These are phyloP conservation scores for Cryptoprocta ferox DNA, from an alignment of 2,797 vertebrate species.

Conservation along the genomic window DNA sequence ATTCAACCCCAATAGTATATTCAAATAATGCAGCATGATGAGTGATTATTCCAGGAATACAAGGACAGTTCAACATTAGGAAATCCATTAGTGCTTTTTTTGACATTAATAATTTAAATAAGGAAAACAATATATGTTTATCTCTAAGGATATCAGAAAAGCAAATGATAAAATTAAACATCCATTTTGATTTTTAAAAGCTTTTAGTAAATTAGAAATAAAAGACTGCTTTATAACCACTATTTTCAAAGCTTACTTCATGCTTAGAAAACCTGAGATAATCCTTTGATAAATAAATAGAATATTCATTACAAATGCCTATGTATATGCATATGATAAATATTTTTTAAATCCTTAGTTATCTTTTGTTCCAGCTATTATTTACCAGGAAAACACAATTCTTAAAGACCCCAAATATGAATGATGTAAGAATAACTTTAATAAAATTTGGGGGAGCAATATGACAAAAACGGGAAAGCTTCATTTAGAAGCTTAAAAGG, in stretches of 20 bases:
- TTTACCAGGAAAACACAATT: neutral
- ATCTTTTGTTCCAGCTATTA: neutral
- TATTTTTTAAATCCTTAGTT: neutral
- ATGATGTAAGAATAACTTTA: neutral
- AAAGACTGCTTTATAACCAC: neutral
- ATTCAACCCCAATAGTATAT: neutral
- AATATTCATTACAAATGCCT: neutral
- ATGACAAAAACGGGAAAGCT: neutral
- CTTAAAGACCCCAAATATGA: neutral
- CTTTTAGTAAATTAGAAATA: constrained; percentile 50
- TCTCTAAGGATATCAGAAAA: constrained; percentile 34
- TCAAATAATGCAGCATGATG: neutral
- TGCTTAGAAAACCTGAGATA: constrained; percentile 27
- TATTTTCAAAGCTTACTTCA: neutral
- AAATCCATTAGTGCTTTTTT: constrained; percentile 51
- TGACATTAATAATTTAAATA: constrained; percentile 66
- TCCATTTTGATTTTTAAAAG: constrained; percentile 48
- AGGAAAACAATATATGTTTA: neutral
- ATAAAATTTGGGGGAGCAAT: neutral
- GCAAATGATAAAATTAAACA: constrained; percentile 54
- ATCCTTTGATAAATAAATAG: neutral
- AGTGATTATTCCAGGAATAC: constrained; percentile 38
- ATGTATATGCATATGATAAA: neutral
- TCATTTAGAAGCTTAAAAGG: neutral
- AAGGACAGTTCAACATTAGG: constrained; percentile 36